phyloP scores from a whole-genome alignment of 2,888 invertebrate genomes.

The Tenthredo livida region DNA sequence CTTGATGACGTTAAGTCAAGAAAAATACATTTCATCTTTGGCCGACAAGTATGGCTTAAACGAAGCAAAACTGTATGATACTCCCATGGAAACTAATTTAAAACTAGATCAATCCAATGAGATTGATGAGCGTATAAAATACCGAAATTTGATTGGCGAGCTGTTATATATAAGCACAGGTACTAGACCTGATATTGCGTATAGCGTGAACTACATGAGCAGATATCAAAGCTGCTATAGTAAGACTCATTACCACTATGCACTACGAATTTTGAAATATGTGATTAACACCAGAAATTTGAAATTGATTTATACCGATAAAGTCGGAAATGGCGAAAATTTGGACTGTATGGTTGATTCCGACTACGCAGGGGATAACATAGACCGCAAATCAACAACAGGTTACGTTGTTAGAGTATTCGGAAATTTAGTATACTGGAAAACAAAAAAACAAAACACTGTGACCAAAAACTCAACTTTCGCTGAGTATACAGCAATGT shows the following conservation, averaged over 20 bases:
- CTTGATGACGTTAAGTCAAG: constrained; percentile 65
- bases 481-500: constrained; percentile 30
- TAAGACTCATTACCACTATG: constrained; percentile 63
- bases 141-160: constrained; percentile 59
- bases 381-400: constrained; percentile 31
- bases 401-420: not conserved
- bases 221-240: constrained; percentile 69
- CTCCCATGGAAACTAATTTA: too few species aligned
- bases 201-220: constrained; percentile 70
- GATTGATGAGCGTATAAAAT: too few species aligned
- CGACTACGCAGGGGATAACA: constrained; percentile 7
- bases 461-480: constrained; percentile 20
- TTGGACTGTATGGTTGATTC: not conserved
- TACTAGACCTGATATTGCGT: constrained; percentile 67
- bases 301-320: too few species aligned
- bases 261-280: constrained; percentile 66
- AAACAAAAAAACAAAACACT: not conserved
- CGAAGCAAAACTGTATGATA: not conserved
- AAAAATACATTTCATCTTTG: constrained; percentile 60
- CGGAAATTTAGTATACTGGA: not conserved
- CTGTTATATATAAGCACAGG: constrained; percentile 67
- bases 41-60: constrained; percentile 55
- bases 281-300: constrained; percentile 56
- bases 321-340: not conserved
- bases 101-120: too few species aligned